phyloP scores from a whole-genome alignment of 2,888 invertebrate genomes.

The Apamea sordens region DNA sequence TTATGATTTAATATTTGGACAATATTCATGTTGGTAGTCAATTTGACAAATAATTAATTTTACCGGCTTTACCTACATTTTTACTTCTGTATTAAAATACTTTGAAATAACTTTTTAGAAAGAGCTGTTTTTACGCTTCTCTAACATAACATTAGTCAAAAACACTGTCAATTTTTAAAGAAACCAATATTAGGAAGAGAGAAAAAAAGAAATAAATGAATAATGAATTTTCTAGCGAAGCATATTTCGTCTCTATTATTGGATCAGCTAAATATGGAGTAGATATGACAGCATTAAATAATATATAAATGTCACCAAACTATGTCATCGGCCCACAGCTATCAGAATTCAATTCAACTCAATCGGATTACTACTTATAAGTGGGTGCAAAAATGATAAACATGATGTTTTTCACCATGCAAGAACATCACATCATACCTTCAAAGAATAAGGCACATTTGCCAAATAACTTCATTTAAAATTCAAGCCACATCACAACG shows the following conservation, averaged over 20 bases:
- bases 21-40: too few species aligned
- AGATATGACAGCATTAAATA: neutral
- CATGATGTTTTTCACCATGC: neutral
- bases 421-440: slow-evolving; percentile 1
- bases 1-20: too few species aligned
- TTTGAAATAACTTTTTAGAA: too few species aligned
- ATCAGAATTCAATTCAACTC: neutral
- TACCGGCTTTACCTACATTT: too few species aligned
- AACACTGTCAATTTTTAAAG: too few species aligned
- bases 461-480: slow-evolving; percentile 27
- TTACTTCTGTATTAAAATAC: too few species aligned
- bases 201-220: too few species aligned
- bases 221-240: neutral
- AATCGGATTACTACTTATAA: slow-evolving; percentile 1
- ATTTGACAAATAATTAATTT: too few species aligned
- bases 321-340: neutral
- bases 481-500: slow-evolving; percentile 1
- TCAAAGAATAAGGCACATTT: neutral
- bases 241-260: neutral
- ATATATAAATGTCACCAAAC: neutral
- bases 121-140: too few species aligned
- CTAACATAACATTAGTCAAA: too few species aligned
- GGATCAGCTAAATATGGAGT: neutral
- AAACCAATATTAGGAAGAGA: too few species aligned
- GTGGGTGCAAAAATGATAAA: neutral